Evolutionary conservation across 2,888 invertebrate species (phyloP).

Genomic region (Athalia cordata): DNA sequence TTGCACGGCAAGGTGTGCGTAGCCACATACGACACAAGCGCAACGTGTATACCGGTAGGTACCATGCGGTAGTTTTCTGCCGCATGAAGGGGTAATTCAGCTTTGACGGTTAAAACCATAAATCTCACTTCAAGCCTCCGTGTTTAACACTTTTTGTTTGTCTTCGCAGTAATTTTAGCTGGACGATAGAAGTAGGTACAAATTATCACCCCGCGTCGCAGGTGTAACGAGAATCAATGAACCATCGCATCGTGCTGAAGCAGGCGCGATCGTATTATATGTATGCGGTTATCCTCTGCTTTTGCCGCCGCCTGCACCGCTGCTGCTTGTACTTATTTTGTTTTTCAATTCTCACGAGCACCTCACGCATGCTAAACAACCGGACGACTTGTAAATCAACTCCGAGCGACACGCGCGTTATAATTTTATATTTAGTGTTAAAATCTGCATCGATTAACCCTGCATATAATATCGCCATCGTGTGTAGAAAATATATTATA

Average conservation of each 20-base stretch:
- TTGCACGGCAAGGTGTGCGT: background rate
- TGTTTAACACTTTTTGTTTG: conserved; percentile 43
- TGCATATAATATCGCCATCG: no score
- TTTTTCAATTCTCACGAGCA: conserved; percentile 42
- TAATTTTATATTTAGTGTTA: background rate
- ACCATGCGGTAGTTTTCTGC: background rate
- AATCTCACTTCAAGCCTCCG: conserved; percentile 31
- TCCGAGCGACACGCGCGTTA: conserved; percentile 1
- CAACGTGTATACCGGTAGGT: background rate
- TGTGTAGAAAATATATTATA: no score
- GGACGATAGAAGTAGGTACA: conserved; percentile 32
- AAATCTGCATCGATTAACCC: background rate
- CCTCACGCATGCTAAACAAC: conserved; percentile 35
- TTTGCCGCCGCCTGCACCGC: no score
- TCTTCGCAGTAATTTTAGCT: conserved; percentile 6
- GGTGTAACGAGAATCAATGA: conserved; percentile 42
- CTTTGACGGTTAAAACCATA: conserved; percentile 16
- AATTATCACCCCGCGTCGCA: conserved; percentile 34
- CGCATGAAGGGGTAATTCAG: background rate
- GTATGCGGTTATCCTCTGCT: no score
- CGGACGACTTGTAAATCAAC: conserved; percentile 38
- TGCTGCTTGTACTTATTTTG: conserved; percentile 4
- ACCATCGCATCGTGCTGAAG: conserved; percentile 13
- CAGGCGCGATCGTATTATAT: no score
- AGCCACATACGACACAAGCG: background rate